Percentiles rank a stretch among this genome's conserved stretches.
These are phyloP conservation scores for Aldrovandia affinis DNA, from an alignment of 2,797 vertebrate genomes.

Conservation along the genomic window DNA sequence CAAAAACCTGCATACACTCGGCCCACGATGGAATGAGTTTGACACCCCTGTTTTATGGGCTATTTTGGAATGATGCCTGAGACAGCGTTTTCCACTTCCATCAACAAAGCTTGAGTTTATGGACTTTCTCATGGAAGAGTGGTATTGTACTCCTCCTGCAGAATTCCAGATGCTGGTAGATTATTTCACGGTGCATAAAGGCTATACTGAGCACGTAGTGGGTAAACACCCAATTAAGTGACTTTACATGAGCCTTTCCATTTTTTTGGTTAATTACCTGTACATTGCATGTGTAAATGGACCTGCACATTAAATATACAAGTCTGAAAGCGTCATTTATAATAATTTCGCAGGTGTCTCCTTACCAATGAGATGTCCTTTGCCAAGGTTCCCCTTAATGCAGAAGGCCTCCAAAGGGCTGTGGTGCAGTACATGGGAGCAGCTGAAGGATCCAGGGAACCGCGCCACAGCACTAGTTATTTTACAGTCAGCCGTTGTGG, in stretches of 20 bases:
- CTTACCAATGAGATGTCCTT: background rate
- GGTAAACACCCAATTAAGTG: background rate
- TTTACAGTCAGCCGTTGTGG: background rate
- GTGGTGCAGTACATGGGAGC: slow-evolving; percentile 29
- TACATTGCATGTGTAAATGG: background rate
- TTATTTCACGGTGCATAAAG: too few relatives aligned
- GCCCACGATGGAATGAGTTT: too few relatives aligned
- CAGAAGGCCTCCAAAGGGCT: slow-evolving; percentile 11
- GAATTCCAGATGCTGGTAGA: too few relatives aligned
- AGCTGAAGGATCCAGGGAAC: background rate
- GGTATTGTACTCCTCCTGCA: too few relatives aligned
- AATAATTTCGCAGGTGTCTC: background rate
- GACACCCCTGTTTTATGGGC: too few relatives aligned
- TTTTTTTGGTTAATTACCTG: background rate
- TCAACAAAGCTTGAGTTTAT: too few relatives aligned
- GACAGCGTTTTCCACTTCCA: too few relatives aligned
- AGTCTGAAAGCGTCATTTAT: background rate
- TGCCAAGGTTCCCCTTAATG: background rate
- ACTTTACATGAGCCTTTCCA: background rate
- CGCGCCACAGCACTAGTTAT: background rate
- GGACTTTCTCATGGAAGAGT: too few relatives aligned
- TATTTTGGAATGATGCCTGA: too few relatives aligned
- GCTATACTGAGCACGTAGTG: too few relatives aligned
- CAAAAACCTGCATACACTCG: too few relatives aligned
- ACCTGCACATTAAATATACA: background rate